Percentiles rank a stretch among this genome's conserved stretches.
Evolutionary conservation across 2,797 vertebrate species (phyloP).

Genomic region (Megaceryle alcyon): DNA sequence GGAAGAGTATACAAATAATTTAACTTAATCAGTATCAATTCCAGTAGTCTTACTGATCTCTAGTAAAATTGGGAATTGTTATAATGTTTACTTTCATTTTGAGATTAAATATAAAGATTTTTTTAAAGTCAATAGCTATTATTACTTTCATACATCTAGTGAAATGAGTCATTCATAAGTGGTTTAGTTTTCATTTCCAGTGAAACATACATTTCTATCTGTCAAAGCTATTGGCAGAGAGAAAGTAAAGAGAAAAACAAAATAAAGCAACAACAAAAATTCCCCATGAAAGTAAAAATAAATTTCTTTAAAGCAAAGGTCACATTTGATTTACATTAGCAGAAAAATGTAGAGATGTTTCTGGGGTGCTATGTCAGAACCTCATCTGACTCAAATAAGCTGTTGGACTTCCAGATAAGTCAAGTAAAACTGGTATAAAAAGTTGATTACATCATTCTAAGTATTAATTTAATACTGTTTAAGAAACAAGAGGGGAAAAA

Average conservation of each 20-base stretch:
- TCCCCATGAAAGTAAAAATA: background rate
- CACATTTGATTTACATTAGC: background rate
- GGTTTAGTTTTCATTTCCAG: background rate
- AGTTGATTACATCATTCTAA: background rate
- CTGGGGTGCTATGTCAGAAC: background rate
- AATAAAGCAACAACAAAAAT: background rate
- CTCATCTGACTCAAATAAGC: background rate
- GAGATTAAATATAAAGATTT: background rate
- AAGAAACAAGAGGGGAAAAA: background rate
- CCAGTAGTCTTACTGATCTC: background rate
- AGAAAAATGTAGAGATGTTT: background rate
- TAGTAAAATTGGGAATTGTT: background rate
- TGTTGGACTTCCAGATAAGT: background rate
- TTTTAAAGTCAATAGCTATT: background rate
- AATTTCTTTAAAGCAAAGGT: background rate
- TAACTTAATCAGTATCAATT: background rate
- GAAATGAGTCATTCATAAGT: background rate
- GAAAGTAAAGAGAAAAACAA: background rate
- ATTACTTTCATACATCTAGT: background rate
- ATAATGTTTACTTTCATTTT: constrained; percentile 4
- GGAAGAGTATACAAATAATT: background rate
- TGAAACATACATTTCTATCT: background rate
- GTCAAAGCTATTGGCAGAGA: background rate
- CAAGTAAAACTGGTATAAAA: background rate
- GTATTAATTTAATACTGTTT: background rate